Evolutionary conservation across 2,113 vertebrate genomes (phyloP).

Genomic region (Orycteropus afer): DNA sequence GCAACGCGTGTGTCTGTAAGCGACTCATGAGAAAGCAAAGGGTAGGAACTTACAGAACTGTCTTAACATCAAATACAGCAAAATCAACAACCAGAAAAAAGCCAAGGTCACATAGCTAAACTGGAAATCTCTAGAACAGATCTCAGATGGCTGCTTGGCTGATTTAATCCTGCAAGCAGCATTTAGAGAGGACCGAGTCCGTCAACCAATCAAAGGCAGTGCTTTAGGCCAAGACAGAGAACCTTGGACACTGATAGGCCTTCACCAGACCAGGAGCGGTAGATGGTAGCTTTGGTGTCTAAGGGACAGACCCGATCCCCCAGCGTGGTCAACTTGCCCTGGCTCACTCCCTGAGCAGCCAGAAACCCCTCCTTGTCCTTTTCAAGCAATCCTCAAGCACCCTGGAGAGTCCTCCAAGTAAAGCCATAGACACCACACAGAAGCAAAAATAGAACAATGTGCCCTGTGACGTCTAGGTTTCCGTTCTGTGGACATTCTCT

Average conservation of each 20-base stretch:
- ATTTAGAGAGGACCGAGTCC: not conserved
- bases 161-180: not conserved
- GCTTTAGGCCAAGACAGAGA: not conserved
- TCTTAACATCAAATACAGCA: not conserved
- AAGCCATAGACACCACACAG: not conserved
- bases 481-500: slow-evolving; percentile 4
- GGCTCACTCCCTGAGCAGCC: not conserved
- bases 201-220: not conserved
- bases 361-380: not conserved
- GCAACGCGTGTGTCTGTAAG: not conserved
- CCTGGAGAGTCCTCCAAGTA: not conserved
- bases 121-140: not conserved
- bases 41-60: not conserved
- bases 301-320: not conserved
- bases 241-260: not conserved
- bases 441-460: not conserved
- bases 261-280: not conserved
- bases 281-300: not conserved
- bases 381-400: not conserved
- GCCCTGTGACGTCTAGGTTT: not conserved
- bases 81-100: not conserved
- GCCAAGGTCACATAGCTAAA: not conserved
- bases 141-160: not conserved
- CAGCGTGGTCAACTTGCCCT: not conserved
- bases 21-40: not conserved